Conservation (phyloP, 2,888 invertebrate species). For the Cremastinae sp. region DNA sequence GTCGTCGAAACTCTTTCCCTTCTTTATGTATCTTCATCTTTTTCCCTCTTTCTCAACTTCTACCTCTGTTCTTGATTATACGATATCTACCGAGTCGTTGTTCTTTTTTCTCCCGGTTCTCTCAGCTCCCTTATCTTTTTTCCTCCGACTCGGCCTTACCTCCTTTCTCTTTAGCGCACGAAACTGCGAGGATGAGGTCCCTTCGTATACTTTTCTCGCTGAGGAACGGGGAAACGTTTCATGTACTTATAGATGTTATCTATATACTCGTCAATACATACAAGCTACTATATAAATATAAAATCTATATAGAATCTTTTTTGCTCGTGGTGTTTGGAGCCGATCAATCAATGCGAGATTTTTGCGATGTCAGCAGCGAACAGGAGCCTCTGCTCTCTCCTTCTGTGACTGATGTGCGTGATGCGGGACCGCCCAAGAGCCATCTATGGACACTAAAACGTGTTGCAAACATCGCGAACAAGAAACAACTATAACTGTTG, state of each 20-base stretch:
- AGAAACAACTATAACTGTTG: slow-evolving; percentile 75
- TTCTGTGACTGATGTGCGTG: slow-evolving; percentile 29
- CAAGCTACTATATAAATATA: slow-evolving; percentile 1
- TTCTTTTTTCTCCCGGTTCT: slow-evolving; percentile 36
- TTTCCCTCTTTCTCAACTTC: slow-evolving; percentile 51
- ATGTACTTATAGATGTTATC: slow-evolving; percentile 24
- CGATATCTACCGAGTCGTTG: slow-evolving; percentile 49
- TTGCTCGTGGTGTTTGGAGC: slow-evolving; percentile 66
- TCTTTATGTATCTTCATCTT: slow-evolving; percentile 34
- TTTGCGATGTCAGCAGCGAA: slow-evolving; percentile 69
- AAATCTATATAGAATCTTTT: slow-evolving; percentile 42
- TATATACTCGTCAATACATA: slow-evolving; percentile 17
- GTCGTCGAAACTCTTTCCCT: slow-evolving; percentile 52
- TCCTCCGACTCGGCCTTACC: slow-evolving; percentile 27
- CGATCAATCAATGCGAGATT: slow-evolving; percentile 77
- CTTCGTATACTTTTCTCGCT: slow-evolving; percentile 53
- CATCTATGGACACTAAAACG: slow-evolving; percentile 77
- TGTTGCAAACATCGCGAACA: slow-evolving; percentile 76
- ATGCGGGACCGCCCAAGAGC: slow-evolving; percentile 70
- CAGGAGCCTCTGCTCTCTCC: slow-evolving; percentile 24
- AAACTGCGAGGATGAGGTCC: slow-evolving; percentile 47
- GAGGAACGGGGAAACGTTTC: slow-evolving; percentile 29
- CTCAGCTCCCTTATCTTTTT: slow-evolving; percentile 37
- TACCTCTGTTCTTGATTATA: slow-evolving; percentile 44
- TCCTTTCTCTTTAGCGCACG: slow-evolving; percentile 45